These are phyloP conservation scores for Mormyrus lacerda DNA, from an alignment of 2,113 vertebrate species.

Conservation along the genomic window DNA sequence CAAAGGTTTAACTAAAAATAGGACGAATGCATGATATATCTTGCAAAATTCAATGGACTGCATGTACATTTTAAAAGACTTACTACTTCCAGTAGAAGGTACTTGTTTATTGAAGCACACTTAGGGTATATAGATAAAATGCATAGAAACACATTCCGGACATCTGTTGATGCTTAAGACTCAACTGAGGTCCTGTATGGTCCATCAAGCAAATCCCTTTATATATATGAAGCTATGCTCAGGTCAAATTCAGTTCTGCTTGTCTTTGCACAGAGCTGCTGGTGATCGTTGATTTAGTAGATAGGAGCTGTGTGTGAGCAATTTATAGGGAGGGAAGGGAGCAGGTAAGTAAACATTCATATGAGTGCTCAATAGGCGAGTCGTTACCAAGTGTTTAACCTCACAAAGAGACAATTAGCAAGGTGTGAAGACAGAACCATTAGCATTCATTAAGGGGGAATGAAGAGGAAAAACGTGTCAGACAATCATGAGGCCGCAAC, in stretches of 20 bases:
- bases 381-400: slow-evolving; percentile 61
- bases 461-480: slow-evolving; percentile 31
- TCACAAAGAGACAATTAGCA: slow-evolving; percentile 61
- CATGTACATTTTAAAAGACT: background rate
- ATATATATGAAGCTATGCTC: background rate
- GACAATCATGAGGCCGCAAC: background rate
- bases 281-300: slow-evolving; percentile 31
- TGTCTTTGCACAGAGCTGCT: slow-evolving; percentile 30
- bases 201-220: background rate
- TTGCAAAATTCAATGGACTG: background rate
- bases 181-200: background rate
- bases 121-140: background rate
- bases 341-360: slow-evolving; percentile 48
- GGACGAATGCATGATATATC: background rate
- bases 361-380: slow-evolving; percentile 46
- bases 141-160: background rate
- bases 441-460: slow-evolving; percentile 56
- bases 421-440: slow-evolving; percentile 51
- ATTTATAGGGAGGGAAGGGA: slow-evolving; percentile 34
- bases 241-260: slow-evolving; percentile 9
- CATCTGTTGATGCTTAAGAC: background rate
- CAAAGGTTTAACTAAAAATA: background rate
- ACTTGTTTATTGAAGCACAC: background rate
- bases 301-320: slow-evolving; percentile 41
- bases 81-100: background rate